phyloP scores from a whole-genome alignment of 2,888 invertebrate genomes.

The Bombyx huttoni region DNA sequence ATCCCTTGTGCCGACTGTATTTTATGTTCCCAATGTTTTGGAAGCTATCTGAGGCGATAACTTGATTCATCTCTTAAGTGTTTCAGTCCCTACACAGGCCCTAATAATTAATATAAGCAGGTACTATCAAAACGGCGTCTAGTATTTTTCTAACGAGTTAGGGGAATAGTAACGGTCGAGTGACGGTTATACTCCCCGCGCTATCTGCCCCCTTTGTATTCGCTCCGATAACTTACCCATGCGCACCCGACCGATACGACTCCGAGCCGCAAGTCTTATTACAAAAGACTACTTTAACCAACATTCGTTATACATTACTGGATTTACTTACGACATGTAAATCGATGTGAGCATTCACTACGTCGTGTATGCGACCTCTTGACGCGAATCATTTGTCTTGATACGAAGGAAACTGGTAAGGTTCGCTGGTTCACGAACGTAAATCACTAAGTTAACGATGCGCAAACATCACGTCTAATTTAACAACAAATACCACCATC shows the following conservation, averaged over 20 bases:
- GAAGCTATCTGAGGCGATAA: too few relatives aligned
- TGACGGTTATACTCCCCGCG: constrained; percentile 69
- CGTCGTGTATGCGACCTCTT: constrained; percentile 31
- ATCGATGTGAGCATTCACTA: constrained; percentile 23
- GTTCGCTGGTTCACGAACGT: constrained; percentile 40
- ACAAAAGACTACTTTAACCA: constrained; percentile 46
- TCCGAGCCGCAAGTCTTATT: constrained; percentile 58
- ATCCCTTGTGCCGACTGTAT: too few relatives aligned
- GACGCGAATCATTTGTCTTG: constrained; percentile 2
- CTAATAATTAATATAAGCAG: background rate
- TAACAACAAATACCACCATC: constrained; percentile 4
- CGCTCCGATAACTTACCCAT: constrained; percentile 72
- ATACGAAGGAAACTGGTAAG: constrained; percentile 27
- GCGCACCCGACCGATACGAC: constrained; percentile 69
- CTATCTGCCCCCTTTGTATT: constrained; percentile 71
- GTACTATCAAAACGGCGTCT: constrained; percentile 56
- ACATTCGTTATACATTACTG: constrained; percentile 50
- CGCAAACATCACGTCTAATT: constrained; percentile 34
- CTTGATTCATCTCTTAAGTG: too few relatives aligned
- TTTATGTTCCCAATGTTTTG: too few relatives aligned
- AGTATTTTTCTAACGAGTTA: constrained; percentile 65
- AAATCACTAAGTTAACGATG: constrained; percentile 60
- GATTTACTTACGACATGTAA: constrained; percentile 24
- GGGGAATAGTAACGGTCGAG: constrained; percentile 70
- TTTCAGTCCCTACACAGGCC: background rate